These are phyloP conservation scores for Chionodraco myersi DNA, from an alignment of 2,113 vertebrate species.

Conservation along the genomic window DNA sequence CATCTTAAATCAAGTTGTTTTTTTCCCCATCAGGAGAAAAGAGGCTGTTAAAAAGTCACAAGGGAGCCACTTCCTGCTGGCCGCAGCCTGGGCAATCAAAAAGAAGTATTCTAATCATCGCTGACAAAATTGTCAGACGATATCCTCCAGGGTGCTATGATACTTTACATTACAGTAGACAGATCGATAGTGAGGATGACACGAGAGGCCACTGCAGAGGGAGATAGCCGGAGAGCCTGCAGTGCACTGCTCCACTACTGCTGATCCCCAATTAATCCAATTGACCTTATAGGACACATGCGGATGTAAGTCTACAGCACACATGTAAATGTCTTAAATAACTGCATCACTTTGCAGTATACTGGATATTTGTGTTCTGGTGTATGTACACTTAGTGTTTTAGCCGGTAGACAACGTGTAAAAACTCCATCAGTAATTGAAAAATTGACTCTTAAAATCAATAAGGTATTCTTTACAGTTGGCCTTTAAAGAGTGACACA, in stretches of 20 bases:
- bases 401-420: not conserved
- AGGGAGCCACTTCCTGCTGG: conserved; percentile 57
- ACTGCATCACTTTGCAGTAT: not conserved
- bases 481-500: conserved; percentile 48
- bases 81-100: conserved; percentile 69
- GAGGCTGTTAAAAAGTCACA: conserved; percentile 56
- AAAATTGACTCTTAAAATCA: conserved; percentile 21
- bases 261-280: conserved; percentile 21
- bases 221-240: conserved; percentile 37
- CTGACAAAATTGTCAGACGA: conserved; percentile 81
- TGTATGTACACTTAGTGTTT: not conserved
- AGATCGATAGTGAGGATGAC: conserved; percentile 80
- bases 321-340: not conserved
- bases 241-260: conserved; percentile 27
- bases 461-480: not conserved
- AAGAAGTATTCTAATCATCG: conserved; percentile 80
- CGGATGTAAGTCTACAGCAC: not conserved
- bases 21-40: conserved; percentile 46
- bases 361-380: not conserved
- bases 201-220: conserved; percentile 58
- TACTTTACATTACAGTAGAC: conserved; percentile 80
- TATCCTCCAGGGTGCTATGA: conserved; percentile 82
- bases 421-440: not conserved
- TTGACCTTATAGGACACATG: conserved; percentile 39
- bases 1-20: conserved; percentile 62